phyloP scores from a whole-genome alignment of 2,797 vertebrate genomes.

The Hylomyscus alleni region DNA sequence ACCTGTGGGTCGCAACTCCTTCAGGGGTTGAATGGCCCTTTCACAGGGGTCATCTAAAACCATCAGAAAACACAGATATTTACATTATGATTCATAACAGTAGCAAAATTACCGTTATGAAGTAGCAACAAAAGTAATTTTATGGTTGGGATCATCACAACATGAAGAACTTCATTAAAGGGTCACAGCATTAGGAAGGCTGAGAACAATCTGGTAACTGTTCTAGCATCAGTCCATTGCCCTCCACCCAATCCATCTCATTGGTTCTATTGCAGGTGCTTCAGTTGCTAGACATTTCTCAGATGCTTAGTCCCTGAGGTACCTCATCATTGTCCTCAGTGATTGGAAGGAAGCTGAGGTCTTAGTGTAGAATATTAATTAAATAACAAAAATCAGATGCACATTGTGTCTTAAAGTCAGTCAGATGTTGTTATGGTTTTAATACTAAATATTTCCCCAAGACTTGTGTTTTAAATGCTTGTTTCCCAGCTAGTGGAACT shows the following conservation, averaged over 20 bases:
- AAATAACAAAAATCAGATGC: conserved; percentile 46
- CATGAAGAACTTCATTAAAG: background rate
- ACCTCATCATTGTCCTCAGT: background rate
- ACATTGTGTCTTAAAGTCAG: background rate
- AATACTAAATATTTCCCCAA: background rate
- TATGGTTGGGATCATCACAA: background rate
- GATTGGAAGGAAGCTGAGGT: conserved; percentile 3
- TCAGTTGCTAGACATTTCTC: background rate
- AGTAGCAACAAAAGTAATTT: background rate
- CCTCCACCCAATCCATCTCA: background rate
- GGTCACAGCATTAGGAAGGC: background rate
- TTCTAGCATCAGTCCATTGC: background rate
- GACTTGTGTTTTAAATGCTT: background rate
- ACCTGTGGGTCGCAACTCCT: background rate
- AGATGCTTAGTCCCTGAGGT: background rate
- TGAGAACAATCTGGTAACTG: background rate
- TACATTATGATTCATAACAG: background rate
- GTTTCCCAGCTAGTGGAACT: background rate
- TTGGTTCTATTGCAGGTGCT: background rate
- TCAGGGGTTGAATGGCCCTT: background rate
- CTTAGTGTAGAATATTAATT: background rate
- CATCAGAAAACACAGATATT: background rate
- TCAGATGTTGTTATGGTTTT: background rate
- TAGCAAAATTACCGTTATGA: background rate
- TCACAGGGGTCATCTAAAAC: background rate